These are phyloP conservation scores for Heliconius himera DNA, from an alignment of 1,140 invertebrate genomes.

Conservation along the genomic window DNA sequence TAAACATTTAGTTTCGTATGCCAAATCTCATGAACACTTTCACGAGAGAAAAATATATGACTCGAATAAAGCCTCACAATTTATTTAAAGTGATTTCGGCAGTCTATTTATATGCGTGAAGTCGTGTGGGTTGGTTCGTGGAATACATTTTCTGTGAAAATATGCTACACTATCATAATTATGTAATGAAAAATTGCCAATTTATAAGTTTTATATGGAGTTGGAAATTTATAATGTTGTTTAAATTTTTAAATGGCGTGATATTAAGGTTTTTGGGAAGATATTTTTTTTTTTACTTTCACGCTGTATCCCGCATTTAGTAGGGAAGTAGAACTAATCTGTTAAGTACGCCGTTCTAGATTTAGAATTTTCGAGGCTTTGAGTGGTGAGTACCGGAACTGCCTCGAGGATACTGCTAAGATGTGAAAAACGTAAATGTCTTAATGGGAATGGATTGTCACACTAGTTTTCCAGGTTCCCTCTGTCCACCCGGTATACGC, in stretches of 20 bases:
- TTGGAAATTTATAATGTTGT: not conserved
- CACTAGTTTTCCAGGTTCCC: too few relatives aligned
- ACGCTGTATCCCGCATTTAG: not conserved
- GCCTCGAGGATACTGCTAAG: not conserved
- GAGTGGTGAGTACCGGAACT: not conserved
- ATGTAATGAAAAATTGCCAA: slow-evolving; percentile 7
- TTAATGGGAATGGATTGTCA: too few relatives aligned
- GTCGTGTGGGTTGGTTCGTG: slow-evolving; percentile 1
- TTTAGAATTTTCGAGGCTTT: not conserved
- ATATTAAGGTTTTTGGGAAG: not conserved
- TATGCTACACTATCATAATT: slow-evolving; percentile 6
- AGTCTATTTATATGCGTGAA: slow-evolving; percentile 23
- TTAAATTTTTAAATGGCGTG: not conserved
- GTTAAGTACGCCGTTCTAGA: not conserved
- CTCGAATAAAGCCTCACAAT: slow-evolving; percentile 14
- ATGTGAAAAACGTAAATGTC: too few relatives aligned
- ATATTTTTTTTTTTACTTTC: not conserved
- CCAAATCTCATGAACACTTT: not conserved
- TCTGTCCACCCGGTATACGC: too few relatives aligned
- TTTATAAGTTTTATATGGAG: not conserved
- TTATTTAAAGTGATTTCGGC: slow-evolving; percentile 25
- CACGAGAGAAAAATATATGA: not conserved
- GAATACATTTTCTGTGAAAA: not conserved
- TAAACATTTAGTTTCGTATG: not conserved
- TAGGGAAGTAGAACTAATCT: not conserved